Base-by-base conservation (phyloP, 2,797 vertebrate species). In the Pseudomugil tenellus region DNA sequence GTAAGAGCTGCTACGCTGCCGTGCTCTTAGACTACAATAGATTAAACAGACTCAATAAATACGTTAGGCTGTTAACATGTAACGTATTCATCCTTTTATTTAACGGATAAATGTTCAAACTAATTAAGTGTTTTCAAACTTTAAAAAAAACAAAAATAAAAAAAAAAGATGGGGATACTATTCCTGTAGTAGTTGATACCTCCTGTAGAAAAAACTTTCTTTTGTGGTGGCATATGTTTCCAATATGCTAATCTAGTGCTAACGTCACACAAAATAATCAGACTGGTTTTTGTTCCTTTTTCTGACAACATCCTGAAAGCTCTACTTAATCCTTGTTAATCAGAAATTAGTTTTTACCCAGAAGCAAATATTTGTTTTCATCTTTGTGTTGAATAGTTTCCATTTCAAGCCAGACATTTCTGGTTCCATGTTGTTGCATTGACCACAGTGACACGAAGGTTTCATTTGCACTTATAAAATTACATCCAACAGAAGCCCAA, bases 1-100 rank as follows among this genome's bases (percentile, higher is more conserved):
- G 98, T 99, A 97, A 92, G 96, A 93, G 87, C 91, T 85, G 81
- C 81, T 76, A 64, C 61, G 90, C 89, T 84, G 77, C 77, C 87
- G 67, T 76, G 86, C 91, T 87, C 79, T 80, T 72, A 23, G 46
- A 23, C 46, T 5, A 12, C 13, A 23, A 29, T 29, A 3, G 3
- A 6, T 29, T 29, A 29, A 29, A 29, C 29, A 49, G 0, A 17
- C n/a, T n/a, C n/a, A n/a, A n/a, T n/a, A n/a, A n/a, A n/a, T n/a
- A n/a, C n/a, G n/a, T n/a, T n/a, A n/a, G n/a, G n/a, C n/a, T n/a
- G n/a, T n/a, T n/a, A n/a, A n/a, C n/a, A n/a, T n/a, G n/a, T n/a
- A n/a, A n/a, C n/a, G n/a, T n/a, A n/a, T n/a, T n/a, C n/a, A n/a
- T n/a, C n/a, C n/a, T n/a, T n/a, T n/a, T n/a, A n/a, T n/a, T n/a